These are phyloP conservation scores for Dolichomitus sp. DNA, from an alignment of 2,888 invertebrate species.

Conservation along the genomic window DNA sequence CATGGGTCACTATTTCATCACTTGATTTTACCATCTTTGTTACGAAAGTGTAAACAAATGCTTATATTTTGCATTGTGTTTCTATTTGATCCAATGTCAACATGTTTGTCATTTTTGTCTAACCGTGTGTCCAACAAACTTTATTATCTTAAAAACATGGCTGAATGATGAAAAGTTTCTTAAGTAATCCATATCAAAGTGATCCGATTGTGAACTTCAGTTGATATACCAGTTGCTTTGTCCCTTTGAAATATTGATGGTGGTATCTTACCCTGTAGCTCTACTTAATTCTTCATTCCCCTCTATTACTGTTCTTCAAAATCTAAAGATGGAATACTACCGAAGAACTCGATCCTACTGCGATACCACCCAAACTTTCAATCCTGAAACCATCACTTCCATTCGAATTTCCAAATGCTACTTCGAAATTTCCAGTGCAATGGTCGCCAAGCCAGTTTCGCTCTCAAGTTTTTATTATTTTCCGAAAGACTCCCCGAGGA, in stretches of 20 bases:
- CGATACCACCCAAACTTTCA: slow-evolving; percentile 22
- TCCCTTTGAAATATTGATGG: slow-evolving; percentile 1
- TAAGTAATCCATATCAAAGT: neutral
- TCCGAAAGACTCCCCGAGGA: slow-evolving; percentile 18
- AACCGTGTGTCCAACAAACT: too few relatives aligned
- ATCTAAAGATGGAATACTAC: slow-evolving; percentile 9
- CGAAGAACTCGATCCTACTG: slow-evolving; percentile 12
- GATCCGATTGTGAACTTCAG: neutral
- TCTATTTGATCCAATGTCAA: too few relatives aligned
- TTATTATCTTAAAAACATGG: too few relatives aligned
- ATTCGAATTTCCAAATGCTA: slow-evolving; percentile 25
- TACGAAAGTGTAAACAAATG: too few relatives aligned
- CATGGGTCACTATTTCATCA: too few relatives aligned
- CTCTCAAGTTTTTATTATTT: slow-evolving; percentile 42
- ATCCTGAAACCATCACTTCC: slow-evolving; percentile 24
- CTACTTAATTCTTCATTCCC: slow-evolving; percentile 14
- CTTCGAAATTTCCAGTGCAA: slow-evolving; percentile 34
- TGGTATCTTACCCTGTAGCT: slow-evolving; percentile 6
- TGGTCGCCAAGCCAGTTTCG: slow-evolving; percentile 17
- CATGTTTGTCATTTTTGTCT: neutral
- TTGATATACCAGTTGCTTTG: neutral
- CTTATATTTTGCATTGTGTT: too few relatives aligned
- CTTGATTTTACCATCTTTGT: too few relatives aligned
- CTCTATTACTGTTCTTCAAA: neutral
- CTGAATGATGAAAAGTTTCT: neutral